phyloP scores from a whole-genome alignment of 2,888 invertebrate species.

The Drosophila meridionalis region DNA sequence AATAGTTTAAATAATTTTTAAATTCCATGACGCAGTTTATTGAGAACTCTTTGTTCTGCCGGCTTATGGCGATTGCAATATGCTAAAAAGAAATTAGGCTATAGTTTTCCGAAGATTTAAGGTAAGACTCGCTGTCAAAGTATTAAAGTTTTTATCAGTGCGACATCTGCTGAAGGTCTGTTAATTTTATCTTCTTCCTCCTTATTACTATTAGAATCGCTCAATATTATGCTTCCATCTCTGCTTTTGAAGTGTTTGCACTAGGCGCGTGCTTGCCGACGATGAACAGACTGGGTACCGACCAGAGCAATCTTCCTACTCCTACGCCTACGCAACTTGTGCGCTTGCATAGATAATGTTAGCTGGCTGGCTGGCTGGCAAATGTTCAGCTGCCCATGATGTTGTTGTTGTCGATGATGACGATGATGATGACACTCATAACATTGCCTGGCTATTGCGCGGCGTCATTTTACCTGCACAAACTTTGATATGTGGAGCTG shows the following conservation, averaged over 20 bases:
- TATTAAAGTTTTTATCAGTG: neutral
- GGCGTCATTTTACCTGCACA: slow-evolving; percentile 77
- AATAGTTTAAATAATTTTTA: too few species aligned
- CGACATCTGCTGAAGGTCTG: neutral
- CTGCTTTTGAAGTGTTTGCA: slow-evolving; percentile 75
- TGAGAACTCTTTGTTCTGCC: too few species aligned
- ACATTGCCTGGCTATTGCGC: slow-evolving; percentile 59
- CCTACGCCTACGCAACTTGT: slow-evolving; percentile 26
- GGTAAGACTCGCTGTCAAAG: slow-evolving; percentile 24
- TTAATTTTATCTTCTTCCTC: neutral
- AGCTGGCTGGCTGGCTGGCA: slow-evolving; percentile 35
- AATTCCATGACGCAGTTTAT: too few species aligned
- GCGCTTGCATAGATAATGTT: slow-evolving; percentile 70
- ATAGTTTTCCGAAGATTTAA: neutral
- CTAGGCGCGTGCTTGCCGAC: slow-evolving; percentile 65
- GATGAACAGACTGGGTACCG: slow-evolving; percentile 39
- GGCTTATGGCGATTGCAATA: too few species aligned
- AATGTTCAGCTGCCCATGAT: slow-evolving; percentile 56
- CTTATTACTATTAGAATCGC: slow-evolving; percentile 22
- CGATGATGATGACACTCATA: slow-evolving; percentile 72
- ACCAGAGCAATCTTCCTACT: slow-evolving; percentile 13
- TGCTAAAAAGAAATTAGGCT: too few species aligned
- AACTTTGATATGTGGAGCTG: slow-evolving; percentile 73
- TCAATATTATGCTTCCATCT: slow-evolving; percentile 80
- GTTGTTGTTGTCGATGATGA: slow-evolving; percentile 23